These are phyloP conservation scores for Oscheius myriophilus DNA, from an alignment of 2,888 invertebrate genomes.

Conservation along the genomic window DNA sequence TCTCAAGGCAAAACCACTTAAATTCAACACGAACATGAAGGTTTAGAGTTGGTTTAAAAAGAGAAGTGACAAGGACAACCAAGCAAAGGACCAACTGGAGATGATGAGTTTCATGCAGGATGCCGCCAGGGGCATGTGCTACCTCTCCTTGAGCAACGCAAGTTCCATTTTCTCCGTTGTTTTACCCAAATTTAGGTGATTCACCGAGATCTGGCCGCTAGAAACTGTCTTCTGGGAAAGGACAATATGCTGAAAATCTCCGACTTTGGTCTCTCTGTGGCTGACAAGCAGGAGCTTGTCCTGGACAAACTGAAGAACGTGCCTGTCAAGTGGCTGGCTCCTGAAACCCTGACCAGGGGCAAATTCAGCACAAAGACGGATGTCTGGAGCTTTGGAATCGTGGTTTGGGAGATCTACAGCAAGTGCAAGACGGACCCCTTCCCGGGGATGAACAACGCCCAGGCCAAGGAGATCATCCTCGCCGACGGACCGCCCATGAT, in stretches of 20 bases:
- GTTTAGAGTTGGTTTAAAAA: constrained; percentile 17
- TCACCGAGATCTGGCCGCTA: constrained; percentile 46
- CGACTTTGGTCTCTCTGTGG: constrained; percentile 45
- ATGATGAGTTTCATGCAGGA: constrained; percentile 12
- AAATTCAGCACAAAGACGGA: constrained; percentile 57
- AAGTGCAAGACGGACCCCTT: constrained; percentile 42
- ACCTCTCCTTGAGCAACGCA: constrained; percentile 17
- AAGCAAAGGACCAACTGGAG: constrained; percentile 23
- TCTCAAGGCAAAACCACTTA: constrained; percentile 24
- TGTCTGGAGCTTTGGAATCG: constrained; percentile 52
- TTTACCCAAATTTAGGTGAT: constrained; percentile 10
- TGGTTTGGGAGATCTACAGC: constrained; percentile 53
- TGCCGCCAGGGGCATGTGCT: constrained; percentile 24
- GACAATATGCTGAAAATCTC: constrained; percentile 40
- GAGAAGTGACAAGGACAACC: background rate
- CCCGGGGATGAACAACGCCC: constrained; percentile 41
- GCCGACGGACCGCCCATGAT: constrained; percentile 4
- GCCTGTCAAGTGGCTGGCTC: constrained; percentile 57
- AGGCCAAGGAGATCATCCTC: constrained; percentile 33
- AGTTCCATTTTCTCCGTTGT: too few species aligned
- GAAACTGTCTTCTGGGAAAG: constrained; percentile 39
- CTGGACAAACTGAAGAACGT: constrained; percentile 48
- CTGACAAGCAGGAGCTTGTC: constrained; percentile 41
- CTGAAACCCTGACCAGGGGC: constrained; percentile 49
- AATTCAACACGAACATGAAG: too few species aligned